These are phyloP conservation scores for Marmota flaviventris DNA, from an alignment of 2,113 vertebrate species.

Conservation along the genomic window DNA sequence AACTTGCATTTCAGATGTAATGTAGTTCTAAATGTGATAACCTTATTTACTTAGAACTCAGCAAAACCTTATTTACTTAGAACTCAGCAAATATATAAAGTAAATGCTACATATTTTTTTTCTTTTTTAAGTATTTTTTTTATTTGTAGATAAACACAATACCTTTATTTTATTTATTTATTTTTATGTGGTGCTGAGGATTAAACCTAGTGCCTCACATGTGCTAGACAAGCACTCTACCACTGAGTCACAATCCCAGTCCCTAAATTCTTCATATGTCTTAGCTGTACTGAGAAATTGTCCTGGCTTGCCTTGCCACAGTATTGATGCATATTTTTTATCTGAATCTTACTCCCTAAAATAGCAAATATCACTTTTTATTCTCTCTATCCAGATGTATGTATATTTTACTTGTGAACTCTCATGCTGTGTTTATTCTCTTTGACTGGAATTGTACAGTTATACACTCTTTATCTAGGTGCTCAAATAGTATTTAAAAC, in stretches of 20 bases:
- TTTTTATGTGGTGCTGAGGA: too few relatives aligned
- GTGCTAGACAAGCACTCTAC: too few relatives aligned
- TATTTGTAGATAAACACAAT: too few relatives aligned
- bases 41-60: constrained; percentile 49
- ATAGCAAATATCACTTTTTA: not conserved
- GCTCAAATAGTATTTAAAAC: not conserved
- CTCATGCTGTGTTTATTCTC: not conserved
- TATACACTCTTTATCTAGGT: not conserved
- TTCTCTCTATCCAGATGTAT: constrained; percentile 17
- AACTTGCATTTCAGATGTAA: constrained; percentile 1
- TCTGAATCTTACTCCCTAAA: not conserved
- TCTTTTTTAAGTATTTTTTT: too few relatives aligned
- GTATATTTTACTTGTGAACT: not conserved
- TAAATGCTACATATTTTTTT: not conserved
- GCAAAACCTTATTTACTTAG: constrained; percentile 23
- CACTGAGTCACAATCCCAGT: too few relatives aligned
- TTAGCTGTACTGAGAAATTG: not conserved
- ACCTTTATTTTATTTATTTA: too few relatives aligned
- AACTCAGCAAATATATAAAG: not conserved
- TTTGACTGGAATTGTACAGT: not conserved
- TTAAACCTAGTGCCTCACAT: too few relatives aligned
- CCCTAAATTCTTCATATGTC: not conserved
- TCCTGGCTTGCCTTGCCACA: not conserved
- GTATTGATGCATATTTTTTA: not conserved
- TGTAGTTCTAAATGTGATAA: not conserved